Conservation (phyloP, 2,113 vertebrate genomes). For the Rhombomys opimus region DNA sequence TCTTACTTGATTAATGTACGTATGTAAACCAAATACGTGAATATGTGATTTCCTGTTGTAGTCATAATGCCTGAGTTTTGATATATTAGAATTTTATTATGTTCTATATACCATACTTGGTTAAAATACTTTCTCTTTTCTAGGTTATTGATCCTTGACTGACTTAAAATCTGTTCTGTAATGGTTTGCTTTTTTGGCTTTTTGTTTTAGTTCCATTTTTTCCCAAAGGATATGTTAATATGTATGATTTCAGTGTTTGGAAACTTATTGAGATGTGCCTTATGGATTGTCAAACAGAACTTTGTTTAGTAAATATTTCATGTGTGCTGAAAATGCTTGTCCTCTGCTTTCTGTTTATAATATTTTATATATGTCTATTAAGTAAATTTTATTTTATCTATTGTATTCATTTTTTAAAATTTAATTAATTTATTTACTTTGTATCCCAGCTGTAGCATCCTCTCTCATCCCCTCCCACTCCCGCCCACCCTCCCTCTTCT, state of each 20-base stretch:
- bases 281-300: background rate
- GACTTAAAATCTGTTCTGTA: background rate
- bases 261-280: constrained; percentile 31
- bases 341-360: background rate
- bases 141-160: background rate
- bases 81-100: background rate
- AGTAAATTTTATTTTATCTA: background rate
- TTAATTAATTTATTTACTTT: no score
- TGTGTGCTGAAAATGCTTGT: constrained; percentile 16
- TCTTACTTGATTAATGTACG: background rate
- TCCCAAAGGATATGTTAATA: background rate
- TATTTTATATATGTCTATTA: background rate
- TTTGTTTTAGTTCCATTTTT: background rate
- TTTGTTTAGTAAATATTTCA: background rate
- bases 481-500: no score
- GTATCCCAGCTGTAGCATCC: no score
- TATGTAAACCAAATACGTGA: background rate
- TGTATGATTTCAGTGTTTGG: background rate
- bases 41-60: background rate
- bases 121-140: background rate
- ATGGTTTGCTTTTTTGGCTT: background rate
- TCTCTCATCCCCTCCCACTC: no score
- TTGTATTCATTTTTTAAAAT: background rate
- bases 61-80: background rate
- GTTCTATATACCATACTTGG: background rate